Base-by-base conservation (phyloP, 1,140 invertebrate species). In the Temnothorax curvispinosus region DNA sequence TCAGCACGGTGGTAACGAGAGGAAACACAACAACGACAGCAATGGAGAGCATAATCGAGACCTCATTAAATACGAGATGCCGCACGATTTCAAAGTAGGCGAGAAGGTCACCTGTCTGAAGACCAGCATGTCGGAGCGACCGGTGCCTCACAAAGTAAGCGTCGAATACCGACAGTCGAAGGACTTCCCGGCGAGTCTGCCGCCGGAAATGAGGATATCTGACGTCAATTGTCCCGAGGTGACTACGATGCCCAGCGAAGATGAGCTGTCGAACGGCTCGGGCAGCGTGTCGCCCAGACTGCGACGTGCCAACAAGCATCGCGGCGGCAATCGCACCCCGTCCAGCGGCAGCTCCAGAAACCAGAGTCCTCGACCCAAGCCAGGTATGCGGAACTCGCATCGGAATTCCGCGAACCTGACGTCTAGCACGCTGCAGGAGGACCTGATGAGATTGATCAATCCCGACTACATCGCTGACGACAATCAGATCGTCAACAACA, bases 381-480 rank as follows among this genome's bases (percentile, higher is more conserved):
- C 95, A 4, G 94, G 94, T 38, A 94, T 96, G 50, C 94, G 96
- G 77, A 95, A 94, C 74, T 94, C 95, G 32, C 95, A 95, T 75
- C 91, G 96, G 84, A 96, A 96, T 90, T 97, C 96, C 18, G 96
- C 97, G 2, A 97, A 97, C 93, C 94, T 97, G 27, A 96, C 96
- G 0, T 96, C 96, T 1, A 97, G 96, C 90, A 98, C 97, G 35
- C 95, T 98, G 5, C 97, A 99, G 95, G 98, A 99, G 93, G 98
- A 99, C 92, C 95, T 99, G 3, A 97, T 99, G 96, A 97, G 97
- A 52, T 95, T 99, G 1, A 99, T 99, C 87, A 98, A 98, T 95
- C 98, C 98, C 0, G 98, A 99, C 92, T 97, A 97, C 85, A 96
- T 97, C 86, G 96, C 93, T 85, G 96, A 95, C 60, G 93, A 94